Base-by-base conservation (phyloP, 2,888 invertebrate genomes). In the Caenorhabditis sinica region DNA sequence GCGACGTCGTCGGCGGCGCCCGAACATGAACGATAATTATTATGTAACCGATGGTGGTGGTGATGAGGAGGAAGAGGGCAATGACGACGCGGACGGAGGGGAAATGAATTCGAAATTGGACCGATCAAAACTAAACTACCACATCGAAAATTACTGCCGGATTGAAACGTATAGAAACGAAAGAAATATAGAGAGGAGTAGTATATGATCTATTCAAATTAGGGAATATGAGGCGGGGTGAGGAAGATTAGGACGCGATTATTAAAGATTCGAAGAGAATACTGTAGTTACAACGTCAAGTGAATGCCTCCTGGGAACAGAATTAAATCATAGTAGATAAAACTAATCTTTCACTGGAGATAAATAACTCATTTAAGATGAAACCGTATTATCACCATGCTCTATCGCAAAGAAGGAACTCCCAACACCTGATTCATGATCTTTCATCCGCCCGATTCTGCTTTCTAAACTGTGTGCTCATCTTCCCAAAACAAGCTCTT, bases 401-500 rank as follows among this genome's bases (percentile, higher is more conserved):
- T n/a, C 20, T 36, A 23, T 23, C 13, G 11, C 17, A 25, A 49
- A 30, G 30, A 51, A 66, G 33, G 66, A 66, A 17, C 66, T 51
- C 66, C n/a, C 49, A 45, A 15, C 28, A 45, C 49, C n/a, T 68
- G 68, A 69, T 69, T 56, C 28, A 20, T 53, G 69, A 56, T 69
- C 56, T 56, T 56, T 40, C 36, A 20, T n/a, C n/a, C 56, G 56
- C 17, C 56, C 56, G 40, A 69, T 69, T 49, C 49, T 15, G 15
- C 25, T 56, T 25, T n/a, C 53, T 56, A 69, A 69, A 56, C 36
- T 69, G 69, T 69, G 69, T 69, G 68, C 25, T 33, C 25, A 69
- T 69, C 51, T 53, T 66, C 36, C 53, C 68, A 36, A 69, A 69
- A 69, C 68, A 69, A 69, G 68, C 68, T 69, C 53, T 69, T 69